Percentiles rank a stretch among this genome's conserved stretches.
Evolutionary conservation across 1,140 invertebrate species (phyloP).

Genomic region (Heterodera schachtii): DNA sequence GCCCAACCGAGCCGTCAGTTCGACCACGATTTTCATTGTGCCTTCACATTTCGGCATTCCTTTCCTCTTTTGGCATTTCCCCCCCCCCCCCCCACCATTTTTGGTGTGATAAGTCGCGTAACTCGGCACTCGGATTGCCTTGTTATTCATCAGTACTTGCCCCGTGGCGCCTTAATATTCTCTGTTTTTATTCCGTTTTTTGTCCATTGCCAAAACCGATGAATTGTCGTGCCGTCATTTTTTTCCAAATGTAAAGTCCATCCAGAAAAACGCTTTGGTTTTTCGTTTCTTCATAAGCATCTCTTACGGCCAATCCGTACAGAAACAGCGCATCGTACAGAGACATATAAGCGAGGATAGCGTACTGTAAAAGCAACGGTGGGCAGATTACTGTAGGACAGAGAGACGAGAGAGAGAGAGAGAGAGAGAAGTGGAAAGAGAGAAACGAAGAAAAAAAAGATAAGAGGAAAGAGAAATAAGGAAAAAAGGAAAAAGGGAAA

Average conservation of each 20-base stretch:
- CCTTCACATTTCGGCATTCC: background rate
- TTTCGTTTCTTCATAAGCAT: conserved; percentile 63
- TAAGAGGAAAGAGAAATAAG: too few relatives aligned
- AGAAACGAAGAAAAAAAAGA: too few relatives aligned
- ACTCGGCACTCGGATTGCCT: conserved; percentile 64
- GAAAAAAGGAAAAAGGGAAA: too few relatives aligned
- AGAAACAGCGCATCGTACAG: conserved; percentile 64
- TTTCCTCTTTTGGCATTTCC: background rate
- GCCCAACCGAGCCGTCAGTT: conserved; percentile 57
- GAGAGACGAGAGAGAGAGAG: too few relatives aligned
- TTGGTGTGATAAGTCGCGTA: conserved; percentile 59
- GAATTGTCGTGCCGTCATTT: conserved; percentile 64
- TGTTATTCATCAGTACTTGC: conserved; percentile 65
- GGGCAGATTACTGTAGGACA: too few relatives aligned
- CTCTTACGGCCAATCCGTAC: conserved; percentile 61
- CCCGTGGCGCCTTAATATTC: conserved; percentile 53
- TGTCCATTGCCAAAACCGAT: conserved; percentile 41
- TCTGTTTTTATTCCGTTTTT: too few relatives aligned
- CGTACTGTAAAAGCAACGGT: conserved; percentile 52
- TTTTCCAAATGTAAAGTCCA: conserved; percentile 57
- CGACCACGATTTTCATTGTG: conserved; percentile 63
- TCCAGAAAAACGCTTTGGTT: conserved; percentile 55
- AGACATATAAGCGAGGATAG: conserved; percentile 61
- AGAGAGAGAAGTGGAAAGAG: too few relatives aligned
- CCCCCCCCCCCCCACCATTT: conserved; percentile 33